Evolutionary conservation across 2,113 vertebrate genomes (phyloP).

Genomic region (Eurypyga helias): DNA sequence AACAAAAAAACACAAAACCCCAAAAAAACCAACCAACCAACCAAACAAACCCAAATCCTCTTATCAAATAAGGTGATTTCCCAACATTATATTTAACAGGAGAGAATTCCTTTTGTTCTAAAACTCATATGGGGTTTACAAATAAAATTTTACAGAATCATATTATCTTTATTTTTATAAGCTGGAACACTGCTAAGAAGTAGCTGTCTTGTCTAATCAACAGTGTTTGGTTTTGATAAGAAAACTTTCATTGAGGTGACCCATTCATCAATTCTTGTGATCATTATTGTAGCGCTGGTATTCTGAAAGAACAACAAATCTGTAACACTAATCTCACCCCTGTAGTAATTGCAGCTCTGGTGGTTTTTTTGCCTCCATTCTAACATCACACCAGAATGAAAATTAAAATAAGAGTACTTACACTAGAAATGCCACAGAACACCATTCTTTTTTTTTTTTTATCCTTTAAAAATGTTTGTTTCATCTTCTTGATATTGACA

Average conservation of each 20-base stretch:
- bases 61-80: not conserved
- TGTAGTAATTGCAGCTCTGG: not conserved
- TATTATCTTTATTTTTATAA: not conserved
- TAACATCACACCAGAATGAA: not conserved
- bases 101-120: not conserved
- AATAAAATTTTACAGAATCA: not conserved
- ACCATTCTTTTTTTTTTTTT: not conserved
- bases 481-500: not conserved
- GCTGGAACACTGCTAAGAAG: not conserved
- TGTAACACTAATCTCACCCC: not conserved
- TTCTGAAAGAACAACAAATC: conserved; percentile 36
- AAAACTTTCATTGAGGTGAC: conserved; percentile 38
- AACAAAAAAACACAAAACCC: too few relatives aligned
- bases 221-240: conserved; percentile 29
- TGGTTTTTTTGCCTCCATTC: not conserved
- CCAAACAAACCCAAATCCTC: too few relatives aligned
- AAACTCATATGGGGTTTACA: not conserved
- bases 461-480: not conserved
- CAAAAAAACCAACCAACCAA: too few relatives aligned
- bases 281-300: not conserved
- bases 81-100: not conserved
- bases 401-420: not conserved
- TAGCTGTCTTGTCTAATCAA: conserved; percentile 42
- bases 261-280: conserved; percentile 17
- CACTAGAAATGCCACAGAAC: not conserved